Evolutionary conservation across 1,140 invertebrate genomes (phyloP).

Genomic region (Tetraneura akinire): DNA sequence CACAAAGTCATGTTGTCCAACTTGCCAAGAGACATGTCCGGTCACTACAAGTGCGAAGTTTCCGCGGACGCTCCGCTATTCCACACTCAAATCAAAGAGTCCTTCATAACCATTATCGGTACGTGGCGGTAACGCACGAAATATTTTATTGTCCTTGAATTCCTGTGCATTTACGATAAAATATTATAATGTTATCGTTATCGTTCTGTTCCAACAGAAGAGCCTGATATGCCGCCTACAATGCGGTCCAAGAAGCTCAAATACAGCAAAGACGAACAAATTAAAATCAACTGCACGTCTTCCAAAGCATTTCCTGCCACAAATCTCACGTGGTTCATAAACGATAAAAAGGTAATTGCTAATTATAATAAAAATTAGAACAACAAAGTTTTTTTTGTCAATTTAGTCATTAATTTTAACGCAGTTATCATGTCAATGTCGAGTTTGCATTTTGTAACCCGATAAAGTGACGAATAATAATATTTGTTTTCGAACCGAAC

Average conservation of each 20-base stretch:
- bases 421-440: too few relatives aligned
- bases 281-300: slow-evolving; percentile 76
- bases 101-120: slow-evolving; percentile 48
- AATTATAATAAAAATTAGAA: too few relatives aligned
- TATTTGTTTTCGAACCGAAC: too few relatives aligned
- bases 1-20: slow-evolving; percentile 63
- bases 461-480: too few relatives aligned
- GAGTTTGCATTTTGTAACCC: too few relatives aligned
- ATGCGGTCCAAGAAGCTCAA: slow-evolving; percentile 56
- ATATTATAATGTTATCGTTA: too few relatives aligned
- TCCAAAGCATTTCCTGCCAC: slow-evolving; percentile 77
- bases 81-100: slow-evolving; percentile 65
- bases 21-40: slow-evolving; percentile 66
- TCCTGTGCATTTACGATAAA: too few relatives aligned
- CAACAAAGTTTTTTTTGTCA: too few relatives aligned
- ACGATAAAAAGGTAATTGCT: slow-evolving; percentile 69
- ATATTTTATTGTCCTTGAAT: too few relatives aligned
- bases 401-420: too few relatives aligned
- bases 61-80: slow-evolving; percentile 85
- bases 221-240: slow-evolving; percentile 27
- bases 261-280: slow-evolving; percentile 71
- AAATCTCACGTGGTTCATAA: slow-evolving; percentile 83
- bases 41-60: slow-evolving; percentile 78
- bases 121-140: neutral
- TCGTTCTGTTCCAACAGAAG: neutral